Percentiles rank a stretch among this genome's conserved stretches.
These are phyloP conservation scores for Corythornis leucogaster DNA, from an alignment of 2,797 vertebrate species.

Conservation along the genomic window DNA sequence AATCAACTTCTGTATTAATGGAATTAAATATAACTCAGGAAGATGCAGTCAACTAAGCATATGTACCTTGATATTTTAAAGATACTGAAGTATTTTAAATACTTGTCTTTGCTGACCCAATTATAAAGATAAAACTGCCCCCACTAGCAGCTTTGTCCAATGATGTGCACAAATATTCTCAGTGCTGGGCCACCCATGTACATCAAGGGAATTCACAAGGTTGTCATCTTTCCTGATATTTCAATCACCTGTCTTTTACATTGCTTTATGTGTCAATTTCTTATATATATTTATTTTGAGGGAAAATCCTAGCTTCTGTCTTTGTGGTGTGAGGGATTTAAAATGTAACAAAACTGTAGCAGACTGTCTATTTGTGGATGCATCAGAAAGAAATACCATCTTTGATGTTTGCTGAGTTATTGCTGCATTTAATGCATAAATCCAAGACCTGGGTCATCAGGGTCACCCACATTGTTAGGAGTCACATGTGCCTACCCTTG, in stretches of 20 bases:
- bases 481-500: neutral
- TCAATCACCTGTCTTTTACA: neutral
- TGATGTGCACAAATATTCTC: neutral
- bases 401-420: neutral
- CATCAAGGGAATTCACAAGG: neutral
- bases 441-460: neutral
- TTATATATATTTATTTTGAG: neutral
- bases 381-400: neutral
- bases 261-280: neutral
- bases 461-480: neutral
- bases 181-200: neutral
- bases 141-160: rapidly evolving
- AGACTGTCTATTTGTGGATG: neutral
- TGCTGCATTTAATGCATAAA: neutral
- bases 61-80: neutral
- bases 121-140: neutral
- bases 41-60: neutral
- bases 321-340: neutral
- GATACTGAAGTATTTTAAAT: neutral
- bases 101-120: neutral
- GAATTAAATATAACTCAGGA: neutral
- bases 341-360: neutral
- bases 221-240: neutral
- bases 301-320: neutral
- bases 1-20: neutral